Base-by-base conservation (phyloP, 2,113 vertebrate genomes). In the Telmatochromis brachygnathus region DNA sequence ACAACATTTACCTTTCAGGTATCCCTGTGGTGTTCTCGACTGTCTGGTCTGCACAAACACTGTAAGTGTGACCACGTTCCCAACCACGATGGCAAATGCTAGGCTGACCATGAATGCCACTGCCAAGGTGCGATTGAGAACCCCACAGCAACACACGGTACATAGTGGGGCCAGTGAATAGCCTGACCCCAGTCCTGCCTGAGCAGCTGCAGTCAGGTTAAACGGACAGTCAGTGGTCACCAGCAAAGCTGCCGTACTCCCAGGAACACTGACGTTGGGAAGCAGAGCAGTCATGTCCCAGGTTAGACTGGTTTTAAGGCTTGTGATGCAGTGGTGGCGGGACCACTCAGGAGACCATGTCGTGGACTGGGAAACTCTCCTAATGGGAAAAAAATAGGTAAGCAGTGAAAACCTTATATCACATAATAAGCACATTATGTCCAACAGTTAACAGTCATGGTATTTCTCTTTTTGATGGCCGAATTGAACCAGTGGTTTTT, bases 101-200 rank as follows among this genome's bases (percentile, higher is more conserved):
- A 97, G 94, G 84, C 91, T 87, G 82, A 96, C 94, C 97, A 97
- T 97, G 93, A 97, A 96, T 13, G 84, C 94, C 77, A 96, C 96
- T 2, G 93, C 93, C 80, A 97, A 81, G 9, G 89, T 93, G 26
- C 92, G 94, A 84, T 95, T 96, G 58, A 96, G 83, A 80, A 96
- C 89, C 7, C 96, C 95, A 82, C 96, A 97, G 90, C 96, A 97
- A 19, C 95, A 95, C 26, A 91, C 23, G 5, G 94, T 95, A 54
- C 96, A 97, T 62, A 95, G 93, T 4, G 96, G 96, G 5, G 93
- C 94, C 70, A 93, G 58, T 1, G 94, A 89, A 39, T 79, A 70
- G n/a, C 80, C 83, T 2, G 80, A 70, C 17, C 55, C 84, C 2
- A 45, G 68, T 81, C 84, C 90, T 13, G 79, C 65, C 49, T 73